Evolutionary conservation across 2,888 invertebrate genomes (phyloP).

Genomic region (Molorchus minor): DNA sequence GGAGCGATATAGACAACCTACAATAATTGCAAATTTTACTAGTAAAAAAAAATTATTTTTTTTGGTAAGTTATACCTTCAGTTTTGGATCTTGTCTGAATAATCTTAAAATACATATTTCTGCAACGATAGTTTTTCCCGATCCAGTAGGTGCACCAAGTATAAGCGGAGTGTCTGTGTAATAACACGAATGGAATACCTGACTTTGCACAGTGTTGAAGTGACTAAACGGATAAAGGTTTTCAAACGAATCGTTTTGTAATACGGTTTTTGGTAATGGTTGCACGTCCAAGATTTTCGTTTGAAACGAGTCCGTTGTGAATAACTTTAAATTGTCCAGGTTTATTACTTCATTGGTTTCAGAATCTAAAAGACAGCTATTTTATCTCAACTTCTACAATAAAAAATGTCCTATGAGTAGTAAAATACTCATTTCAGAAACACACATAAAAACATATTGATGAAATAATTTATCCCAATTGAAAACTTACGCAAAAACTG

Average conservation of each 20-base stretch:
- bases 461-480: background rate
- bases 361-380: slow-evolving; percentile 63
- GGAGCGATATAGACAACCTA: slow-evolving; percentile 98
- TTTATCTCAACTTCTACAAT: slow-evolving; percentile 43
- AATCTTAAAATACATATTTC: slow-evolving; percentile 97
- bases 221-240: slow-evolving; percentile 89
- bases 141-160: slow-evolving; percentile 94
- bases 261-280: slow-evolving; percentile 85
- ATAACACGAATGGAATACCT: slow-evolving; percentile 96
- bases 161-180: slow-evolving; percentile 94
- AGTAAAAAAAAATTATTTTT: background rate
- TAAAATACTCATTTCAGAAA: too few relatives aligned
- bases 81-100: slow-evolving; percentile 80
- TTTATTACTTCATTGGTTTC: slow-evolving; percentile 65
- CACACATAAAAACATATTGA: too few relatives aligned
- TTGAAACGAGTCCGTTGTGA: slow-evolving; percentile 51
- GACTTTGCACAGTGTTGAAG: slow-evolving; percentile 99
- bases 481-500: slow-evolving; percentile 71
- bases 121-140: slow-evolving; percentile 98
- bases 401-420: too few relatives aligned
- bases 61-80: too few relatives aligned
- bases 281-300: slow-evolving; percentile 83
- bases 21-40: background rate
- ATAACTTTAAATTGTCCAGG: slow-evolving; percentile 49
- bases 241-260: slow-evolving; percentile 81